Percentiles rank a stretch among this genome's conserved stretches.
phyloP scores from a whole-genome alignment of 1,140 invertebrate genomes.

The Cydia splendana region DNA sequence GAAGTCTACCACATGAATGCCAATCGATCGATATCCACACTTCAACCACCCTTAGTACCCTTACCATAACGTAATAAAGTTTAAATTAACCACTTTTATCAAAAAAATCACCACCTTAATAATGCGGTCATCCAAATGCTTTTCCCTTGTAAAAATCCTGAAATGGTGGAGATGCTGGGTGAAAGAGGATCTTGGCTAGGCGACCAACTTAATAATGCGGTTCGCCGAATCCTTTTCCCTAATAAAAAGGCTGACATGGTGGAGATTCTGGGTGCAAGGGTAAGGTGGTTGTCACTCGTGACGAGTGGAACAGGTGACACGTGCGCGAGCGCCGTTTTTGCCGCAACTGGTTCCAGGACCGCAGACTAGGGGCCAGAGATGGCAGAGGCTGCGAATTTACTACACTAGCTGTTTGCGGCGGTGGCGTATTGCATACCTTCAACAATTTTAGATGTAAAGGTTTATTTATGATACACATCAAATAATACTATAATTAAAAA shows the following conservation, averaged over 20 bases:
- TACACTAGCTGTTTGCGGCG: no score
- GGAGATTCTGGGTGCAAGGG: constrained; percentile 31
- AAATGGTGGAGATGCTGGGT: neutral
- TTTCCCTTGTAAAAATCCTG: neutral
- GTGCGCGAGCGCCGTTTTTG: constrained; percentile 51
- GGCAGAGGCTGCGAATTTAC: neutral
- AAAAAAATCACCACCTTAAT: neutral
- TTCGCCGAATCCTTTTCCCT: constrained; percentile 28
- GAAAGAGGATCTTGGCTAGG: neutral
- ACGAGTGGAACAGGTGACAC: constrained; percentile 64
- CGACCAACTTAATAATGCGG: neutral
- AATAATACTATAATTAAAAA: no score
- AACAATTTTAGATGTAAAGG: no score
- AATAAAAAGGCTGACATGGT: constrained; percentile 38
- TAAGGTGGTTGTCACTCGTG: constrained; percentile 40
- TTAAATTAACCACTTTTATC: neutral
- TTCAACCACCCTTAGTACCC: neutral
- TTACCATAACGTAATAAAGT: neutral
- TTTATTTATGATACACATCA: no score
- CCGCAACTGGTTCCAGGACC: constrained; percentile 51
- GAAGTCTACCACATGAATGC: no score
- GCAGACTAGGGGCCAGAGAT: neutral
- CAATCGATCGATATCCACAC: neutral
- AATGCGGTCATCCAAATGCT: neutral
- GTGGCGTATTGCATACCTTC: no score